Evolutionary conservation across 2,797 vertebrate species (phyloP), one percentile per base, ranked within the genome.

Genomic region (Thaleichthys pacificus): DNA sequence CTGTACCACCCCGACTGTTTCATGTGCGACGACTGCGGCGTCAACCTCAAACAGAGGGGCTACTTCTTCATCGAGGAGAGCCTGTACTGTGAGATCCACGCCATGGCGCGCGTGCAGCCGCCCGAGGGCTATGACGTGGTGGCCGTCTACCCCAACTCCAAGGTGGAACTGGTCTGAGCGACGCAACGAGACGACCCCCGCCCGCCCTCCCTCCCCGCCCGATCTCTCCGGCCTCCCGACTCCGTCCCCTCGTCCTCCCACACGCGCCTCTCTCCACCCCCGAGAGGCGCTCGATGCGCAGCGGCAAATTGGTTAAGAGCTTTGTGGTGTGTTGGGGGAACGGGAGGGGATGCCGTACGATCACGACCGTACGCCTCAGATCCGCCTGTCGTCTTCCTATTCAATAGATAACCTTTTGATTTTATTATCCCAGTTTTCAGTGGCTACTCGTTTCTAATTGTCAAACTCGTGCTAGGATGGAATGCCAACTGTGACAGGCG

Each of bases 1-100:
- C 96, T 98, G 68, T 98, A 98, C 91, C 97, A 99, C 82, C 96
- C 97, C 0, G 96, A 98, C 76, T 99, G 97, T 90, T 99, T 99
- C 88, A 93, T 95, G 91, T 99, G 97, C 0, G 93, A 96, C 0
- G 97, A 99, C 93, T 99, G 97, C 0, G 91, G 95, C 82, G 71
- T 95, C 79, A 99, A 98, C 91, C 93, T 99, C 66, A 99, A 99
- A 89, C 95, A 97, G 83, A 90, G 90, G 2, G 97, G 97, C 1
- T 99, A 99, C 87, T 99, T 99, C 92, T 99, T 98, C 91, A 95
- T 99, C 9, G 96, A 99, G 56, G 97, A 98, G 73, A 95, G 91
- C 84, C 95, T 99, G 66, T 99, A 97, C 90, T 99, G 97, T n/a
- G 97, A 99, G 94, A 96, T 90, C 0, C 97, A 98, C 0, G 97